Evolutionary conservation across 1,140 invertebrate species (phyloP).

Genomic region (Pseudomyrmex gracilis): DNA sequence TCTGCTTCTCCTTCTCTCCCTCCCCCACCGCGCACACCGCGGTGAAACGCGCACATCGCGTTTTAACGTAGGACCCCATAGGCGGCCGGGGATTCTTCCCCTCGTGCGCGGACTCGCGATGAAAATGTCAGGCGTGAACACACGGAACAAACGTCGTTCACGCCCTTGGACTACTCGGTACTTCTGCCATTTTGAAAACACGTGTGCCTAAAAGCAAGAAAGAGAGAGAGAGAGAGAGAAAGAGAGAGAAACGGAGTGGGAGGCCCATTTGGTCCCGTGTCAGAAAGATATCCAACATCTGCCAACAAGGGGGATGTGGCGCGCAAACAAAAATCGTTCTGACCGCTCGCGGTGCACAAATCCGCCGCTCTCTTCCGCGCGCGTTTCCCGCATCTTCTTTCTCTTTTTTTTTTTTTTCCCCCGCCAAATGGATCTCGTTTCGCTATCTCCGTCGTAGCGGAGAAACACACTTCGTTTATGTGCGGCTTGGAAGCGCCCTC

Average conservation of each 20-base stretch:
- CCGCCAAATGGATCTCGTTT: not conserved
- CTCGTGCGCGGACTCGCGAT: not conserved
- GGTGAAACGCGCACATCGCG: not conserved
- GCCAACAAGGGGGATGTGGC: conserved; percentile 65
- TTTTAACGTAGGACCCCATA: not conserved
- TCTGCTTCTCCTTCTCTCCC: not conserved
- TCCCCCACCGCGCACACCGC: not conserved
- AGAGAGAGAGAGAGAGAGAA: not conserved
- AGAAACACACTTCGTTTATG: conserved; percentile 68
- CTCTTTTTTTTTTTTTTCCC: not conserved
- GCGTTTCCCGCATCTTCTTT: conserved; percentile 25
- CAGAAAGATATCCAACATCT: conserved; percentile 69
- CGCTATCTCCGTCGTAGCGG: conserved; percentile 67
- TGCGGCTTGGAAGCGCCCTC: conserved; percentile 74
- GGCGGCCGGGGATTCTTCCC: not conserved
- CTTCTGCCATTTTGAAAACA: conserved; percentile 72
- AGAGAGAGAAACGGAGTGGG: conserved; percentile 46
- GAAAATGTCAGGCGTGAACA: conserved; percentile 50
- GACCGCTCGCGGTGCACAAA: conserved; percentile 64
- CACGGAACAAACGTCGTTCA: conserved; percentile 19
- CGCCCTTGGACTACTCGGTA: conserved; percentile 55
- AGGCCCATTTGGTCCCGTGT: conserved; percentile 63
- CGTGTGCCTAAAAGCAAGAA: not conserved
- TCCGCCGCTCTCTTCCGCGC: conserved; percentile 37
- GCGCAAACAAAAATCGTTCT: conserved; percentile 61